Evolutionary conservation across 2,113 vertebrate species (phyloP), one percentile per base, ranked within the genome.

Genomic region (Aegypius monachus): DNA sequence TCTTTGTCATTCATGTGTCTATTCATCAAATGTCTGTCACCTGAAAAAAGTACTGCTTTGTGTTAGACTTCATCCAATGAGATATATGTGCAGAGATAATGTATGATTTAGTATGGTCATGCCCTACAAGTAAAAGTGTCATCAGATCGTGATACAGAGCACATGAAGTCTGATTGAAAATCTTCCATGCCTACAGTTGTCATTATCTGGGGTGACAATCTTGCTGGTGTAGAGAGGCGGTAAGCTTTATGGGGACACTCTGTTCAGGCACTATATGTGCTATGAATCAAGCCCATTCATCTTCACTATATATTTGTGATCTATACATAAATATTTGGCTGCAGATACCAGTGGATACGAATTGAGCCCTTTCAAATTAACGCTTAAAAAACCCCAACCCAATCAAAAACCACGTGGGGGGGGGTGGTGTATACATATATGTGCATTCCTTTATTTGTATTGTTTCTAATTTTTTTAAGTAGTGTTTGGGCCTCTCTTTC

Each of bases 81-180:
- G 81, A 50, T 8, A 9, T 14, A n/a, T 29, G 40, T 48, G 59
- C 63, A 65, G 63, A n/a, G 58, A 31, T 10, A 21, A 67, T 2
- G 19, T 45, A 5, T 50, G 81, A 89, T 86, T 86, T 52, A 84
- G 22, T 38, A 16, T 14, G 67, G 53, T 50, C 77, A 7, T 91
- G 84, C 43, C 84, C 87, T 89, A 38, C 59, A 23, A 65, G 72
- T 77, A 72, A 59, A 83, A 88, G 67, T 59, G 90, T 86, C 93
- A 81, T 38, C 43, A 42, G 77, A 50, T 73, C 0, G 0, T 86
- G 88, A 78, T 43, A 19, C 56, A 74, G 55, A 95, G 94, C 79
- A 71, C 56, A 25, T 31, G 73, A 61, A 78, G 26, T 13, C 68
- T 74, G 81, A 90, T 18, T 52, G 84, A 88, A 93, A 94, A 68